These are phyloP conservation scores for Chydorus sphaericus DNA, from an alignment of 2,888 invertebrate genomes.

Conservation along the genomic window DNA sequence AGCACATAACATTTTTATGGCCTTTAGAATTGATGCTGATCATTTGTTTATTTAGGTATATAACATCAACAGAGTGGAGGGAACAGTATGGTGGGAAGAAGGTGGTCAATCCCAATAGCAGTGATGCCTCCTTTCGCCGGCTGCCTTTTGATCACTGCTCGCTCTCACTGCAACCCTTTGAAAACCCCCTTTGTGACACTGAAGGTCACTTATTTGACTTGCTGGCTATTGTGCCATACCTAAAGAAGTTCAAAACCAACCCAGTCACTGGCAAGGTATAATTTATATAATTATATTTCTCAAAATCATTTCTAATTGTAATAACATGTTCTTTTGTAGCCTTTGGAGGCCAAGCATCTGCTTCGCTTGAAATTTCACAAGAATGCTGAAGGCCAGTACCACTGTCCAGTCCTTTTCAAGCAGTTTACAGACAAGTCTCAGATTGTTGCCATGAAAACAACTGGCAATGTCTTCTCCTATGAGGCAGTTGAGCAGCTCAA, in stretches of 20 bases:
- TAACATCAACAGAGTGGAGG: constrained; percentile 77
- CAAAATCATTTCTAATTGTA: background rate
- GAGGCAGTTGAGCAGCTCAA: constrained; percentile 91
- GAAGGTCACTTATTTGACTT: constrained; percentile 90
- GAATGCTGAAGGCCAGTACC: constrained; percentile 65
- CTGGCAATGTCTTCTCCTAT: constrained; percentile 89
- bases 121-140: constrained; percentile 70
- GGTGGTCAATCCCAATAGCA: constrained; percentile 46
- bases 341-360: constrained; percentile 63
- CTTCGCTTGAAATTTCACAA: constrained; percentile 76
- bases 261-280: constrained; percentile 77
- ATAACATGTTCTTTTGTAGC: constrained; percentile 32
- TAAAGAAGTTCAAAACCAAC: constrained; percentile 82
- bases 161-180: constrained; percentile 78
- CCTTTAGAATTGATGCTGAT: background rate
- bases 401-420: constrained; percentile 89
- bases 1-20: no score
- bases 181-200: constrained; percentile 75
- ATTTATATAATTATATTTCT: background rate
- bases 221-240: constrained; percentile 65
- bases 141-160: constrained; percentile 88
- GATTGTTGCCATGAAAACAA: constrained; percentile 73
- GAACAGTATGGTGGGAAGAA: constrained; percentile 80
- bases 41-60: constrained; percentile 41
- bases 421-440: constrained; percentile 84